Conservation (phyloP, 2,797 vertebrate genomes). For the Simalia tracyae region DNA sequence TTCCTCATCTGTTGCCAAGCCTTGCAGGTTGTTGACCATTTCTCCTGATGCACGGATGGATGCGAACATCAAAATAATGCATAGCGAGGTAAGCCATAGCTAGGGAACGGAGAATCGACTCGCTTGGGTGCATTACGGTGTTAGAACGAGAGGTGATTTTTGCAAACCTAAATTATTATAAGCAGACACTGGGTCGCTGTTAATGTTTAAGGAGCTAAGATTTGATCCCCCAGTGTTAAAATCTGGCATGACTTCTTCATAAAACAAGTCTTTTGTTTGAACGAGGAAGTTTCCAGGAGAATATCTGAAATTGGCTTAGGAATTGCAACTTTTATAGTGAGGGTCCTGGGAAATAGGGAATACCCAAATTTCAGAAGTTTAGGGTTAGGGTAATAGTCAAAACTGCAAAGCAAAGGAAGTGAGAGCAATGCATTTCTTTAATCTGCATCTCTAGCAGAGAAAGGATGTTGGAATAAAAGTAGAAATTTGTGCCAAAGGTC, state of each 20-base stretch:
- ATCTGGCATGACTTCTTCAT: neutral
- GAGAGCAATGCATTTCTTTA: no score
- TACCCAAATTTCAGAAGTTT: no score
- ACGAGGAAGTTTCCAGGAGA: neutral
- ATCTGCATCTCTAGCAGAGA: neutral
- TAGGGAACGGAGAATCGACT: no score
- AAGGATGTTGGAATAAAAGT: neutral
- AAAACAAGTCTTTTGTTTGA: conserved; percentile 3
- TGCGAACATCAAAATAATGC: neutral
- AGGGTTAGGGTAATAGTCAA: neutral
- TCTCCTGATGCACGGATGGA: neutral
- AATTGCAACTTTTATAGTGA: neutral
- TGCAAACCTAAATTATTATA: neutral
- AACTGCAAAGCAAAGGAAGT: no score
- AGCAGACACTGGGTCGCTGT: neutral
- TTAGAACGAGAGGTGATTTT: conserved; percentile 5
- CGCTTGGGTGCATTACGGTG: no score
- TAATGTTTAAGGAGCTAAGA: conserved; percentile 1
- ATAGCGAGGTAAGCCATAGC: neutral
- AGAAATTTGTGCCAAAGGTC: neutral
- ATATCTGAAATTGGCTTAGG: neutral
- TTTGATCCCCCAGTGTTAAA: conserved; percentile 1
- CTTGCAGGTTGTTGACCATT: accelerated
- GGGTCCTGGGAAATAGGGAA: neutral
- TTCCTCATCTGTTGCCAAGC: neutral